Evolutionary conservation across 1,140 invertebrate species (phyloP), one percentile per base, ranked within the genome.

Genomic region (Zaprionus davidi): DNA sequence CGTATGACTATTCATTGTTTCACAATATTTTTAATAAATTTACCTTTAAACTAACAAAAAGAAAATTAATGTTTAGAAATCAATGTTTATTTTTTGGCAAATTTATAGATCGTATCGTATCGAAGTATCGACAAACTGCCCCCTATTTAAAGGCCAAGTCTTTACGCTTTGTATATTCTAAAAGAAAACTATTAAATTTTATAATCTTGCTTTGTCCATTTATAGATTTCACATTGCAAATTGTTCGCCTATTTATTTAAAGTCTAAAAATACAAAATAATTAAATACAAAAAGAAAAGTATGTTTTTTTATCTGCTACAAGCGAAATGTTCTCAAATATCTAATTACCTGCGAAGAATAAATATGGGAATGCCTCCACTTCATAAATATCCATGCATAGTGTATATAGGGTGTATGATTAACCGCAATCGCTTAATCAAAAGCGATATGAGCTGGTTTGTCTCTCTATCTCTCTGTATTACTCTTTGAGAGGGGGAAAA

Each of bases 31-130:
- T 28, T 31, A 9, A 1, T 31, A 28, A 28, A 28, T 28, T 7
- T 2, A 1, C 1, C 28, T 28, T 2, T 28, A 2, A 7, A 31
- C 28, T 1, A 1, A 0, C 28, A 31, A 34, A 34, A 3, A 34
- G 9, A 34, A 34, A 3, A 31, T 31, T 2, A 9, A 31, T 31
- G 28, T 31, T 28, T 28, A 6, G 5, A 44, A 44, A 44, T 44
- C 41, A 78, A 81, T 82, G 69, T 82, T 72, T 76, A 81, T 71
- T 49, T 17, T 13, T n/a, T 13, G 51, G 13, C 28, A 28, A 59
- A 59, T n/a, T 22, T 20, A 28, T 22, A 12, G 17, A 51, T 24
- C 22, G 2, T 17, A 46, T n/a, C n/a, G n/a, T 46, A 46, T 46
- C 20, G 20, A 22, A 11, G n/a, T 49, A 49, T 51, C 17, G 17